Conservation (phyloP, 30 jellyfish, hydroid and myxozoan species). For the Hydra vulgaris region DNA sequence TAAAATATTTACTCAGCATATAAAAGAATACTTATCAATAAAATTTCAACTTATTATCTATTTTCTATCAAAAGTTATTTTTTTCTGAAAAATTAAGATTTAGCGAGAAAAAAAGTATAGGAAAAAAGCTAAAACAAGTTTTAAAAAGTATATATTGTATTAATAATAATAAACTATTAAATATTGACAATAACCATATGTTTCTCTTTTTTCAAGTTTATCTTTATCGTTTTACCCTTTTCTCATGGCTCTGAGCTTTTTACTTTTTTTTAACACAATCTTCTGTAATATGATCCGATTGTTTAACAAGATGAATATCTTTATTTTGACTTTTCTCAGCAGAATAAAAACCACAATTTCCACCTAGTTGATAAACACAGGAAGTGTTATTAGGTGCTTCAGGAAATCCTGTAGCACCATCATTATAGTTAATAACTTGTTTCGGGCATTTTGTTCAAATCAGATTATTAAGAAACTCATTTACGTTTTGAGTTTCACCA, state of each 20-base stretch:
- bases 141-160: too few species aligned
- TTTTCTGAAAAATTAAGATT: too few species aligned
- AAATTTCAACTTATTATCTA: too few species aligned
- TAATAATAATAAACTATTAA: not conserved
- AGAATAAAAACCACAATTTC: constrained; percentile 3
- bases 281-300: constrained; percentile 17
- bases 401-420: not conserved
- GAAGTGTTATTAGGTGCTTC: too few species aligned
- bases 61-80: too few species aligned
- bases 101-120: too few species aligned
- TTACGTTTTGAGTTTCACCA: constrained; percentile 18
- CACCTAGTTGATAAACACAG: not conserved
- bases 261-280: not conserved
- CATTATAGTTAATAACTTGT: not conserved
- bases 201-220: constrained; percentile 10
- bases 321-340: not conserved
- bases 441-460: not conserved
- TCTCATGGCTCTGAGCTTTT: constrained; percentile 20
- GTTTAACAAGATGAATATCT: constrained; percentile 12
- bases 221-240: constrained; percentile 22
- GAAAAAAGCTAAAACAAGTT: too few species aligned
- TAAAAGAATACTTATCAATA: too few species aligned
- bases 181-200: not conserved
- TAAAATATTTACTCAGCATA: too few species aligned
- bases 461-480: not conserved